These are phyloP conservation scores for Antennarius striatus DNA, from an alignment of 2,113 vertebrate species.

Conservation along the genomic window DNA sequence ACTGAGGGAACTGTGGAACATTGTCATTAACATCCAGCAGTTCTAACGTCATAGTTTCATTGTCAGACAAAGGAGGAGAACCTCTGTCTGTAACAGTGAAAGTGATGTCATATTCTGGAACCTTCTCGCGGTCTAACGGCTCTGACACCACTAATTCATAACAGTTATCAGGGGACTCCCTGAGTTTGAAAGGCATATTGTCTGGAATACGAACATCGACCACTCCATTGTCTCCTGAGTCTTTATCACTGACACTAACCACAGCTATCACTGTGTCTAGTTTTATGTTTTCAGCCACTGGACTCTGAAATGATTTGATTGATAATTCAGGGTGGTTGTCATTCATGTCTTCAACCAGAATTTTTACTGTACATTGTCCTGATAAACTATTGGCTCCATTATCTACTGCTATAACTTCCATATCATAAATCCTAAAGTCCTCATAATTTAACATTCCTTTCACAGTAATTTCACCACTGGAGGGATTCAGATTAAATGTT, in stretches of 20 bases:
- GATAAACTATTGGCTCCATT: conserved; percentile 66
- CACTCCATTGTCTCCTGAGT: conserved; percentile 59
- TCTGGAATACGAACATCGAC: conserved; percentile 58
- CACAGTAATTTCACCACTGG: conserved; percentile 77
- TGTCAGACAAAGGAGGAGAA: conserved; percentile 61
- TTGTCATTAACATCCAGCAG: conserved; percentile 68
- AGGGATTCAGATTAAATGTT: conserved; percentile 70
- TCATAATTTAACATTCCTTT: conserved; percentile 77
- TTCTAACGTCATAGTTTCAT: conserved; percentile 65
- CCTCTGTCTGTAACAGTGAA: conserved; percentile 68
- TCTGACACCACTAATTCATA: conserved; percentile 63
- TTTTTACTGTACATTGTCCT: conserved; percentile 75
- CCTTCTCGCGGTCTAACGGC: conserved; percentile 57
- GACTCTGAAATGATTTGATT: conserved; percentile 67
- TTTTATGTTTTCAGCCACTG: conserved; percentile 51
- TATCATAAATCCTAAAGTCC: conserved; percentile 69
- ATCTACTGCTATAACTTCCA: conserved; percentile 74
- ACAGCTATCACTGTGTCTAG: conserved; percentile 58
- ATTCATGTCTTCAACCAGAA: conserved; percentile 77
- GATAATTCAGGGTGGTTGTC: conserved; percentile 77
- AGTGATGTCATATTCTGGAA: conserved; percentile 62
- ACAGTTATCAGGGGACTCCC: conserved; percentile 61
- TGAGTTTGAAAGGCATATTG: conserved; percentile 59
- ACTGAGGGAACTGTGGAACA: conserved; percentile 60
- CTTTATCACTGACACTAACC: conserved; percentile 57